Base-by-base conservation (phyloP, 2,888 invertebrate genomes). In the Dendrolimus houi region DNA sequence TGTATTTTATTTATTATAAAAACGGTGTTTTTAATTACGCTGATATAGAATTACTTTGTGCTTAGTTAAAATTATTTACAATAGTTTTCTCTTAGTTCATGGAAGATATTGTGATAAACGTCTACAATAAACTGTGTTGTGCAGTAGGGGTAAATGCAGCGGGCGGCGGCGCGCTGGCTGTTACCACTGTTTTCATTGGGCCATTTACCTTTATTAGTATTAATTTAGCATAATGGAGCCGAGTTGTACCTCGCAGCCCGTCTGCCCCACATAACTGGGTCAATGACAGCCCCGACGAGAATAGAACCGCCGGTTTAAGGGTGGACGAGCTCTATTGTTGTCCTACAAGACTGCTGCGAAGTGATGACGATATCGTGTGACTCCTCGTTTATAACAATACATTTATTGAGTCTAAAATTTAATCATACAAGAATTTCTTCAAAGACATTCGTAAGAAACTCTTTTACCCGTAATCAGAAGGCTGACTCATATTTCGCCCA, bases 211-310 rank as follows among this genome's bases (percentile, higher is more conserved):
- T 75, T 82, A 83, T 85, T 82, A 80, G 76, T 79, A 79, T 84
- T 83, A 80, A 86, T 83, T 85, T 76, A 79, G 72, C 71, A 70
- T 72, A 75, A 71, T 71, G 74, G 72, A 68, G 76, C 71, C 74
- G 65, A 72, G 74, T 69, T 84, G 81, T 77, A 83, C 71, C 73
- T 72, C 67, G 66, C 68, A 66, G 70, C 69, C 69, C 69, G 74
- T 77, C 76, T 77, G 72, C 70, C 71, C 72, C 71, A 68, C 63
- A 74, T 70, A 89, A 83, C 78, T 88, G 72, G 89, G 89, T 89
- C 89, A 89, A 88, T 88, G 85, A 83, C 85, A 83, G 79, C 63
- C 75, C 74, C 72, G 77, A 77, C 79, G 77, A 87, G 87, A 88
- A 87, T 89, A 89, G 87, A 81, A 76, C 75, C 74, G 70, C 69